phyloP scores from a whole-genome alignment of 2,888 invertebrate genomes.

The Ditula angustiorana region DNA sequence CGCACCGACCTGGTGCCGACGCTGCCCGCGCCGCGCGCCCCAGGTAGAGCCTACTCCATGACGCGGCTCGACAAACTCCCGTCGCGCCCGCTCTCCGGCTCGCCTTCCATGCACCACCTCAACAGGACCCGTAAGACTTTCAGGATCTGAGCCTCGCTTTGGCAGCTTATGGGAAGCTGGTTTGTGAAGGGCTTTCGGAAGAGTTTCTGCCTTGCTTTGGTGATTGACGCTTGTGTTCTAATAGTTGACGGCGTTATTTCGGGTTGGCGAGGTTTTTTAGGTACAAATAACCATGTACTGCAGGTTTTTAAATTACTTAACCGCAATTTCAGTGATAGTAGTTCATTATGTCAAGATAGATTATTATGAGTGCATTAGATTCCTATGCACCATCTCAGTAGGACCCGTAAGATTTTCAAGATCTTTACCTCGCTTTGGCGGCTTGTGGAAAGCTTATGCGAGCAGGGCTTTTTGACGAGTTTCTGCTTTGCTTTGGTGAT shows the following conservation, averaged over 20 bases:
- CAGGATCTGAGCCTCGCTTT: constrained; percentile 13
- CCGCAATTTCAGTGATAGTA: too few species aligned
- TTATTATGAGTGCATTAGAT: too few species aligned
- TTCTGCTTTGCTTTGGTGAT: constrained; percentile 12
- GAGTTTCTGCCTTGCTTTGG: constrained; percentile 7
- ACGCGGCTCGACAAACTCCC: constrained; percentile 91
- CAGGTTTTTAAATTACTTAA: too few species aligned
- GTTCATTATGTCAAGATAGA: too few species aligned
- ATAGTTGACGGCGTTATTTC: not conserved
- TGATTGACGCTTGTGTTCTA: constrained; percentile 3
- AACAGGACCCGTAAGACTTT: constrained; percentile 70
- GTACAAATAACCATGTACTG: too few species aligned
- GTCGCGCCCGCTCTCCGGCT: constrained; percentile 58
- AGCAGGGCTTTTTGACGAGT: not conserved
- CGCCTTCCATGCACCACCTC: constrained; percentile 72
- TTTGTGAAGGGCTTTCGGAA: not conserved
- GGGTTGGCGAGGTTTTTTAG: not conserved
- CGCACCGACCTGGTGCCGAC: constrained; percentile 97
- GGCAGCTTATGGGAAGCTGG: constrained; percentile 7
- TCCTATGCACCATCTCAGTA: not conserved
- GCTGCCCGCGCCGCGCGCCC: constrained; percentile 87
- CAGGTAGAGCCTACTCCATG: constrained; percentile 96
- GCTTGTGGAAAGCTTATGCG: not conserved
- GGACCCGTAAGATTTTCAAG: not conserved
- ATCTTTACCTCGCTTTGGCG: not conserved